Evolutionary conservation across 2,888 invertebrate species (phyloP), one percentile per base, ranked within the genome.

Genomic region (Ochropacha duplaris): DNA sequence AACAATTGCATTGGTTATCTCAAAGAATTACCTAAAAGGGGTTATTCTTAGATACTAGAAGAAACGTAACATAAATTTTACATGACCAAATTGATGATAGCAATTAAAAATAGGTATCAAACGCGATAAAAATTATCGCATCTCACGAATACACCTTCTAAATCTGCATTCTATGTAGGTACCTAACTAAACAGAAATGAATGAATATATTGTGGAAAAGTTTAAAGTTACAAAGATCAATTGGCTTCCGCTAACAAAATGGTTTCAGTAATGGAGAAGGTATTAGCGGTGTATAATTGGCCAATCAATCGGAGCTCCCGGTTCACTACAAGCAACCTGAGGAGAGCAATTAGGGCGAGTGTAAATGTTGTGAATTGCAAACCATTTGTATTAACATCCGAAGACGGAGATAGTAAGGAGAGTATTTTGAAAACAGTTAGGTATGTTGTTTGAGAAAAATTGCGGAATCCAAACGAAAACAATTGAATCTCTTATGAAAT

Each of bases 281-380:
- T 65, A 76, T 76, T 81, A 78, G 79, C 71, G 79, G 83, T 74
- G 73, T 76, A 81, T 84, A 87, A 90, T 89, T 88, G 82, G 87
- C 84, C 81, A 84, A 90, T 90, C 87, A 86, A 89, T 88, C 76
- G 80, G 72, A 68, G 62, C 71, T 74, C 72, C 71, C 72, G 68
- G 66, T 74, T 75, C 74, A 66, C 69, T 78, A 74, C 75, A 74
- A 81, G 79, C 78, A 79, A 76, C 78, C 69, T 68, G 75, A 80
- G 72, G 74, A 68, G 68, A 71, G 74, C 79, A 83, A 86, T 87
- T 87, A 87, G 78, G 74, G 65, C 66, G 67, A 64, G 68, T 65
- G 75, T 66, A 72, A 81, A 79, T 74, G 74, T 80, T 74, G 70
- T 62, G 69, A 74, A 81, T 76, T 67, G 70, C 65, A 66, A 55